Evolutionary conservation across 1,140 invertebrate genomes (phyloP).

Genomic region (Ceratosolen fusciceps): DNA sequence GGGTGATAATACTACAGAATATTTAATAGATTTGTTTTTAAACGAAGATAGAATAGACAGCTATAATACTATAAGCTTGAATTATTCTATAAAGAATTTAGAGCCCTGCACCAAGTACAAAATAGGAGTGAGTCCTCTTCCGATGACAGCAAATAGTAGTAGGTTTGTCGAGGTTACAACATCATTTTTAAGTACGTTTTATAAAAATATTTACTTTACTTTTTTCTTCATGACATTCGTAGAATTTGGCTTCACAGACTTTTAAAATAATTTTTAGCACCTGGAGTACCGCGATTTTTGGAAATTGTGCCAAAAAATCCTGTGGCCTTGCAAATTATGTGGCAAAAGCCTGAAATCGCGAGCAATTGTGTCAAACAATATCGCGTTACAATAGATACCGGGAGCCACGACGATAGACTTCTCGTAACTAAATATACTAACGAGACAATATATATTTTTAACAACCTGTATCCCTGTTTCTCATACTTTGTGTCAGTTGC

Average conservation of each 20-base stretch:
- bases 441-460: slow-evolving; percentile 48
- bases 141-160: slow-evolving; percentile 1
- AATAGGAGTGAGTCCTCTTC: slow-evolving; percentile 47
- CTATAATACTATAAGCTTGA: not conserved
- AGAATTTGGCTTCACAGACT: not conserved
- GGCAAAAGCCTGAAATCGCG: slow-evolving; percentile 54
- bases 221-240: not conserved
- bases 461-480: slow-evolving; percentile 53
- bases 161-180: slow-evolving; percentile 5
- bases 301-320: slow-evolving; percentile 35
- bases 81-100: slow-evolving; percentile 46
- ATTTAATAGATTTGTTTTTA: slow-evolving; percentile 17
- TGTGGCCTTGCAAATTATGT: slow-evolving; percentile 52
- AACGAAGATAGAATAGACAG: not conserved
- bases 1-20: slow-evolving; percentile 9
- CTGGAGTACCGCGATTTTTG: slow-evolving; percentile 45
- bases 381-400: slow-evolving; percentile 48
- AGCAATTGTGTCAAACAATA: slow-evolving; percentile 56
- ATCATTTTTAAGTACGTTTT: slow-evolving; percentile 7
- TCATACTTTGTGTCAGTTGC: slow-evolving; percentile 54
- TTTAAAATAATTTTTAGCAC: slow-evolving; percentile 48
- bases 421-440: slow-evolving; percentile 17
- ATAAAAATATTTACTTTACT: not conserved
- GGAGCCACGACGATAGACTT: slow-evolving; percentile 2
- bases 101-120: slow-evolving; percentile 51